Percentiles rank a stretch among this genome's conserved stretches.
Evolutionary conservation across 2,113 vertebrate genomes (phyloP).

Genomic region (Archocentrus centrarchus): DNA sequence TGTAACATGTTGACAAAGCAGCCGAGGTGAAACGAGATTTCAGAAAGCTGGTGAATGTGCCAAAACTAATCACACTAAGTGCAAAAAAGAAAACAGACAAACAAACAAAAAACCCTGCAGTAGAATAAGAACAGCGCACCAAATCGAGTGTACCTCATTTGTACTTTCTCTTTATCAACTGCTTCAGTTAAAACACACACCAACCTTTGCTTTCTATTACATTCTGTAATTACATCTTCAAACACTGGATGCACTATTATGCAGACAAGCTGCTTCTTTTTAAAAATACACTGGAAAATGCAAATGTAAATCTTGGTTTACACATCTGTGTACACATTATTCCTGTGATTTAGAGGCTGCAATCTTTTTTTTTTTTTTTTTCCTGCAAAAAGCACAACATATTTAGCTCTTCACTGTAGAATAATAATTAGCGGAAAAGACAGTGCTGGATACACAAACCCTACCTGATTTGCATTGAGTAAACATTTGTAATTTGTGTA

Average conservation of each 20-base stretch:
- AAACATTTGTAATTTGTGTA: constrained; percentile 71
- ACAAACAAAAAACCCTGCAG: background rate
- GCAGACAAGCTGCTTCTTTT: background rate
- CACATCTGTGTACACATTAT: constrained; percentile 13
- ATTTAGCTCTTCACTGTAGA: constrained; percentile 24
- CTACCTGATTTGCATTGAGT: constrained; percentile 55
- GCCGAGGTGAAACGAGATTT: background rate
- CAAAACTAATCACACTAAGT: background rate
- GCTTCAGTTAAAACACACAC: background rate
- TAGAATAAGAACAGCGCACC: background rate
- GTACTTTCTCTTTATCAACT: background rate
- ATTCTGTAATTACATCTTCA: constrained; percentile 11
- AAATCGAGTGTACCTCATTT: background rate
- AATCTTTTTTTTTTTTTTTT: background rate
- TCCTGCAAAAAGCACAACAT: constrained; percentile 15
- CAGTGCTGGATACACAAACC: constrained; percentile 30
- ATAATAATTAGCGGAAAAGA: constrained; percentile 52
- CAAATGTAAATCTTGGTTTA: constrained; percentile 12
- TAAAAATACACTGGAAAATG: background rate
- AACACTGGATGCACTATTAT: background rate
- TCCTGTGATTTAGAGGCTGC: background rate
- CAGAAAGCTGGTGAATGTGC: background rate
- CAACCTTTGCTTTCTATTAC: background rate
- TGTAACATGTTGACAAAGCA: background rate
- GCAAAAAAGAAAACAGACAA: background rate